Percentiles rank a stretch among this genome's conserved stretches.
phyloP scores from a whole-genome alignment of 2,888 invertebrate genomes.

The Cheilosia urbana region DNA sequence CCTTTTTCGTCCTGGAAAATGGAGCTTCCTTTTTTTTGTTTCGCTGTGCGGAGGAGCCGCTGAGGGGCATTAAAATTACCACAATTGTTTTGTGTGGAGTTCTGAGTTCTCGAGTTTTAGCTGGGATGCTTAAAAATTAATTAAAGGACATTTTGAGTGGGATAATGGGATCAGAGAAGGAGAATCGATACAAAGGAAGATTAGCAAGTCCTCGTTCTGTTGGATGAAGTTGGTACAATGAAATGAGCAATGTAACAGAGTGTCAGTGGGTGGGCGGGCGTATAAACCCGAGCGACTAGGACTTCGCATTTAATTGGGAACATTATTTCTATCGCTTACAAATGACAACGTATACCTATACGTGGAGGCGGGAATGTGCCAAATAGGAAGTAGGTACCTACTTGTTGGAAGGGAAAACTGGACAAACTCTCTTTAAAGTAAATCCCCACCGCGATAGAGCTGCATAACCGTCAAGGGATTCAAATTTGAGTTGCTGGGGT shows the following conservation, averaged over 20 bases:
- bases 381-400: no score
- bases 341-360: not conserved
- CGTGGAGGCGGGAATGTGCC: no score
- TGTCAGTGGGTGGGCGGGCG: not conserved
- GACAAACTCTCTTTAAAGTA: no score
- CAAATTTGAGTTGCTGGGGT: not conserved
- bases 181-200: slow-evolving; percentile 48
- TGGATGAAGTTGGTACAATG: not conserved
- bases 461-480: no score
- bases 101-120: slow-evolving; percentile 37
- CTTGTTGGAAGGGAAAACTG: no score
- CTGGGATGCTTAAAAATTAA: slow-evolving; percentile 67
- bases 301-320: slow-evolving; percentile 23
- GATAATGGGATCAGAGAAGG: slow-evolving; percentile 58
- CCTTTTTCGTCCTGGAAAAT: slow-evolving; percentile 47
- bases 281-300: no score
- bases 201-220: slow-evolving; percentile 22
- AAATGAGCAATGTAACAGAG: slow-evolving; percentile 9
- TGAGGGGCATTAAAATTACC: slow-evolving; percentile 57
- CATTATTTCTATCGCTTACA: slow-evolving; percentile 13
- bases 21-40: slow-evolving; percentile 24
- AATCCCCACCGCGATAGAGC: not conserved
- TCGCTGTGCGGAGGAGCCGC: not conserved
- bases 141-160: slow-evolving; percentile 65
- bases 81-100: slow-evolving; percentile 68